phyloP scores from a whole-genome alignment of 2,113 vertebrate genomes.

The Corythornis vintsioides region DNA sequence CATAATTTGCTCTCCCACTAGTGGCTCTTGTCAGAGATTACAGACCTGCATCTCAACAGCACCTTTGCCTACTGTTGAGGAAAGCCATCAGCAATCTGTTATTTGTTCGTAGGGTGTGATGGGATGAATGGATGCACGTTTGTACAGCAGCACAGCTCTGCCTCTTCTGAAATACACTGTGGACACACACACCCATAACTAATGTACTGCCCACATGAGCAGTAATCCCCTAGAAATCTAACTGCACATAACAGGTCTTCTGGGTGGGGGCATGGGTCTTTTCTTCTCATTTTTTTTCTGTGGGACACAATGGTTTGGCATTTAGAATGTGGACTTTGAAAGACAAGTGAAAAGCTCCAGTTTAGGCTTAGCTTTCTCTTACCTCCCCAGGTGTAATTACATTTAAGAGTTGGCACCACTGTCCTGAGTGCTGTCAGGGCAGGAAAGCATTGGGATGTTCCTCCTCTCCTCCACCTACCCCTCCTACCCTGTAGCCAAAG shows the following conservation, averaged over 20 bases:
- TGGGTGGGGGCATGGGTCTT: not conserved
- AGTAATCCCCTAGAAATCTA: not conserved
- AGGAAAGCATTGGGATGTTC: not conserved
- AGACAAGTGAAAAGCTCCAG: not conserved
- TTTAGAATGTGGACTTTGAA: not conserved
- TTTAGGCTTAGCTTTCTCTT: not conserved
- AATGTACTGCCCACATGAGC: not conserved
- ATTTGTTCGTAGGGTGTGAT: not conserved
- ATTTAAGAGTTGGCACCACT: not conserved
- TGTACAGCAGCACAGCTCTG: not conserved
- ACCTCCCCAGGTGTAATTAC: not conserved
- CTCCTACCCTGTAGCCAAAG: not conserved
- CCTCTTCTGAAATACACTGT: not conserved
- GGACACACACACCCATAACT: not conserved
- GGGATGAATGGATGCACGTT: not conserved
- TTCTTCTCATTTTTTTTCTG: not conserved
- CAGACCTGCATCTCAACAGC: not conserved
- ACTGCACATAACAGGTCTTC: not conserved
- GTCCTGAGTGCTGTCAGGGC: not conserved
- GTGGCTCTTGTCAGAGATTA: not conserved
- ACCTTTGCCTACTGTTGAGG: not conserved
- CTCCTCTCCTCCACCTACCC: not conserved
- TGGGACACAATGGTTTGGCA: not conserved
- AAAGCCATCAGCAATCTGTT: not conserved
- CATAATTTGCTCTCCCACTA: not conserved